These are phyloP conservation scores for Apomyelois bistriatella DNA, from an alignment of 2,888 invertebrate species.

Conservation along the genomic window DNA sequence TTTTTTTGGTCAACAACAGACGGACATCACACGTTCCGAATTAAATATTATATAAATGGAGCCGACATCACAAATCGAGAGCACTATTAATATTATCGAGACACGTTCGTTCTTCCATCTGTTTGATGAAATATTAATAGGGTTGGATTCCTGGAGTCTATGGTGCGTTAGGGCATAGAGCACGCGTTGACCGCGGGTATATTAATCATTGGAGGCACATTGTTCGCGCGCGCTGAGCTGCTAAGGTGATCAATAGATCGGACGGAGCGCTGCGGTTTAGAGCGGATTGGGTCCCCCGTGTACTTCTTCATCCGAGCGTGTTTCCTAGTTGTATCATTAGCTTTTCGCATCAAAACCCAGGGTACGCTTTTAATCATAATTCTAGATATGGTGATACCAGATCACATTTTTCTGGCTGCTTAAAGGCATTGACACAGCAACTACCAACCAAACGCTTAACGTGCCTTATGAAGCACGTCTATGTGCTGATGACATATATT, in stretches of 20 bases:
- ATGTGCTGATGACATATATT: too few species aligned
- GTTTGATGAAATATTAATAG: conserved; percentile 71
- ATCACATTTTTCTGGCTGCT: too few species aligned
- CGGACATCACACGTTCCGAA: conserved; percentile 23
- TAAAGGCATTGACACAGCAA: too few species aligned
- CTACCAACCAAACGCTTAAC: too few species aligned
- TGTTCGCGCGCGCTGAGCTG: conserved; percentile 31
- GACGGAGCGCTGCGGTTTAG: background rate
- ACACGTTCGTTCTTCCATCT: conserved; percentile 32
- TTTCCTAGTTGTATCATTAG: too few species aligned
- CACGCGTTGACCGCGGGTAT: conserved; percentile 36
- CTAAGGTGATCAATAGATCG: background rate
- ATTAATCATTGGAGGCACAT: conserved; percentile 58
- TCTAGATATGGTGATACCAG: too few species aligned
- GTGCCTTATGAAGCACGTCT: too few species aligned
- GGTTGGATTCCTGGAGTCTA: conserved; percentile 48
- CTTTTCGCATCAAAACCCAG: too few species aligned
- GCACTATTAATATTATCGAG: conserved; percentile 38
- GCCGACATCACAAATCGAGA: conserved; percentile 26
- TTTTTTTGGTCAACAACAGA: conserved; percentile 34
- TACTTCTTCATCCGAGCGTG: too few species aligned
- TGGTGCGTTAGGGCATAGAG: conserved; percentile 33
- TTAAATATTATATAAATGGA: conserved; percentile 2
- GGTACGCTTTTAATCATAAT: too few species aligned
- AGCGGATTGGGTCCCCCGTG: background rate